Conservation (phyloP, 2,113 vertebrate genomes). For the Cinclus mexicanus region DNA sequence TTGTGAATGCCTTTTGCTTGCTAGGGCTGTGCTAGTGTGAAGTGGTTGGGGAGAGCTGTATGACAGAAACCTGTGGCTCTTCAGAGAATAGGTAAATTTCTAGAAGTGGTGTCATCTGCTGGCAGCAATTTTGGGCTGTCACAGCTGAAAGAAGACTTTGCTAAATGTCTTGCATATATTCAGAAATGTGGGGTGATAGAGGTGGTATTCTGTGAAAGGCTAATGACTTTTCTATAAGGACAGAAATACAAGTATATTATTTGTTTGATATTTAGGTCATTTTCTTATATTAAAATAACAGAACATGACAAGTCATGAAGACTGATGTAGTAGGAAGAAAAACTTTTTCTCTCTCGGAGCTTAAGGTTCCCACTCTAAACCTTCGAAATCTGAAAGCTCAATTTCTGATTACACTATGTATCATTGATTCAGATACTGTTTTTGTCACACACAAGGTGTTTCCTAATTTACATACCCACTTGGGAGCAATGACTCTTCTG, state of each 20-base stretch:
- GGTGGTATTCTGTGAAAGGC: neutral
- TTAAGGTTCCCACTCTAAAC: neutral
- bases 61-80: neutral
- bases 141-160: neutral
- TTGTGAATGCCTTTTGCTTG: neutral
- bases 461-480: neutral
- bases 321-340: neutral
- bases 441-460: neutral
- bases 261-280: neutral
- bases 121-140: neutral
- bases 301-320: neutral
- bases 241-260: neutral
- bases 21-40: neutral
- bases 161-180: neutral
- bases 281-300: neutral
- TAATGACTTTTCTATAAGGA: neutral
- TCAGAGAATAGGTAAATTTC: neutral
- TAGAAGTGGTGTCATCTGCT: neutral
- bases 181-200: rapidly evolving
- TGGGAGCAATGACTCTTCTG: neutral
- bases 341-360: neutral
- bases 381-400: neutral
- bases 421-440: neutral
- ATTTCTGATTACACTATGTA: neutral
- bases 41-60: neutral